These are phyloP conservation scores for Melospiza georgiana DNA, from an alignment of 2,113 vertebrate species.

Conservation along the genomic window DNA sequence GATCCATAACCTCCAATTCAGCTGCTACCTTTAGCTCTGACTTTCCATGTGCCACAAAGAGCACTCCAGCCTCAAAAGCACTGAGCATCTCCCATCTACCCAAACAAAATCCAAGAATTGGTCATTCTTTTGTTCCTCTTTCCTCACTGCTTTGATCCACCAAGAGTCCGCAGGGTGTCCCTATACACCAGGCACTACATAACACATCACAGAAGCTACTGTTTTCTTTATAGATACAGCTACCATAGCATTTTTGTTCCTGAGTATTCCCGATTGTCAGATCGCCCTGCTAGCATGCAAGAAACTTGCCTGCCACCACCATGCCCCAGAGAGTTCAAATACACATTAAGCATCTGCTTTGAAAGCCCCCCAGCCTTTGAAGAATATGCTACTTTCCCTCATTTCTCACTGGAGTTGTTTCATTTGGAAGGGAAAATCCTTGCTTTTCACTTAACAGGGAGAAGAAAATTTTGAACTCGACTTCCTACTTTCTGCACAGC, in stretches of 20 bases:
- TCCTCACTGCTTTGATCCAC: not conserved
- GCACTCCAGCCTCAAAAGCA: not conserved
- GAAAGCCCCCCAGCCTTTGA: not conserved
- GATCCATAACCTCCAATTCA: not conserved
- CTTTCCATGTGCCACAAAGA: not conserved
- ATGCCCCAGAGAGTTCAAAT: not conserved
- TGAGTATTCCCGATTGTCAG: not conserved
- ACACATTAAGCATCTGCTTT: not conserved
- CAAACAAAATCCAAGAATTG: not conserved
- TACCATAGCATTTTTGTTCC: not conserved
- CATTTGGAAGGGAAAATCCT: not conserved
- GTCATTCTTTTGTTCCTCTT: not conserved
- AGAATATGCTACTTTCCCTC: not conserved
- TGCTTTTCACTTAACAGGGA: not conserved
- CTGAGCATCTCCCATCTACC: not conserved
- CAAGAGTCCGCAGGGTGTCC: not conserved
- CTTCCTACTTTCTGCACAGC: not conserved
- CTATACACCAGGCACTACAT: not conserved
- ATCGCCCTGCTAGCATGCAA: not conserved
- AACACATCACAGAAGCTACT: not conserved
- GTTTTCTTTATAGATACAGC: not conserved
- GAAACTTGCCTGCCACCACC: not conserved
- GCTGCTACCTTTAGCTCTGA: not conserved
- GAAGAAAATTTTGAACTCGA: not conserved
- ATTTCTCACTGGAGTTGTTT: not conserved